Percentiles rank a stretch among this genome's conserved stretches.
phyloP scores from a whole-genome alignment of 2,797 vertebrate species.

The Ciconia nigra region DNA sequence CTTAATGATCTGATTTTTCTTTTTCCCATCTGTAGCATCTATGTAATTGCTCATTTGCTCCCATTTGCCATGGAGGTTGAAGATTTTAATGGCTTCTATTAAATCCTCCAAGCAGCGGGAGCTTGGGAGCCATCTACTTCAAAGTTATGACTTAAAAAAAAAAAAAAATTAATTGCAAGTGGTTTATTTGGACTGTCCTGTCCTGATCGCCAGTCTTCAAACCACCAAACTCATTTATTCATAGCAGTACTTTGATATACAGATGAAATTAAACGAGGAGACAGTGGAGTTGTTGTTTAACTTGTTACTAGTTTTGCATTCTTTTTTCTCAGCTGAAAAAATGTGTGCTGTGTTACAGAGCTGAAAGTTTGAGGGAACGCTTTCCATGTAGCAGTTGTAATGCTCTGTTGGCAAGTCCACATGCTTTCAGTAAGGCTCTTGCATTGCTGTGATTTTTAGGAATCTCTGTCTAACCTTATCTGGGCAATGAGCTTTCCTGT shows the following conservation, averaged over 20 bases:
- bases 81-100: neutral
- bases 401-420: neutral
- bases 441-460: neutral
- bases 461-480: neutral
- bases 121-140: neutral
- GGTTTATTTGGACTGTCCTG: neutral
- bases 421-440: neutral
- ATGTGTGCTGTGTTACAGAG: neutral
- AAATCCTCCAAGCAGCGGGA: neutral
- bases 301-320: neutral
- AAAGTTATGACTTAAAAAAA: neutral
- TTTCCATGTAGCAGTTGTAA: neutral
- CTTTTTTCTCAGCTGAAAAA: neutral
- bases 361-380: neutral
- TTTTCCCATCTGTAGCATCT: neutral
- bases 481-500: neutral
- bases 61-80: neutral
- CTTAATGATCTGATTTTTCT: neutral
- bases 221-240: neutral
- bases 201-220: neutral
- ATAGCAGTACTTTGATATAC: neutral
- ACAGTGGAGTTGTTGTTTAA: neutral
- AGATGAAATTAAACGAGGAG: neutral
- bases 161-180: neutral
- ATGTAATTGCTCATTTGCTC: neutral